Percentiles rank a stretch among this genome's conserved stretches.
Evolutionary conservation across 2,797 vertebrate species (phyloP).

Genomic region (Glyptemys insculpta): DNA sequence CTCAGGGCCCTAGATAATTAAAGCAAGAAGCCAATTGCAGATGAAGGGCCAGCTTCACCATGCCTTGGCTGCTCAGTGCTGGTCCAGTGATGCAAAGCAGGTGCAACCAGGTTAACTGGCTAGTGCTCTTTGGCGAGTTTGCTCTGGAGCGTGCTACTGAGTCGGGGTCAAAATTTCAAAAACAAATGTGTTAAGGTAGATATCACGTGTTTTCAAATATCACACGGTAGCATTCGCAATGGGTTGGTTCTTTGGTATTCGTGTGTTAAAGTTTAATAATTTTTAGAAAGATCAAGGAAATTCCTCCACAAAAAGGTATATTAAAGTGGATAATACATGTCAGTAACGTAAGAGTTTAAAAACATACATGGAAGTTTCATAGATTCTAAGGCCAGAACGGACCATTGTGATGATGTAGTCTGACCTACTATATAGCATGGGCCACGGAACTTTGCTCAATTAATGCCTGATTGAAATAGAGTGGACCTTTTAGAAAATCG

Average conservation of each 20-base stretch:
- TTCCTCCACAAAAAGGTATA: too few relatives aligned
- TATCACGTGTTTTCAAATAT: neutral
- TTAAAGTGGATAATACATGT: too few relatives aligned
- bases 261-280: neutral
- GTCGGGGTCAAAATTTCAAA: neutral
- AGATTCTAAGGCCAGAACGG: too few relatives aligned
- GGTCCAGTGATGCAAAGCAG: neutral
- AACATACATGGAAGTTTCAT: too few relatives aligned
- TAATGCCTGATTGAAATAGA: too few relatives aligned
- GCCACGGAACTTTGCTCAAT: too few relatives aligned
- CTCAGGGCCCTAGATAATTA: neutral
- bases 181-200: too few relatives aligned
- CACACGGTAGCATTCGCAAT: neutral
- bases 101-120: neutral
- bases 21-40: conserved; percentile 14
- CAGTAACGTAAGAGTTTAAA: too few relatives aligned
- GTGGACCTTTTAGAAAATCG: too few relatives aligned
- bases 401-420: too few relatives aligned
- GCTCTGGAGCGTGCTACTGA: neutral
- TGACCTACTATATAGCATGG: too few relatives aligned
- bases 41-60: neutral
- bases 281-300: neutral
- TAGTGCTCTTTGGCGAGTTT: neutral
- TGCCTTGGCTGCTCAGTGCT: neutral
- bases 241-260: neutral